Evolutionary conservation across 2,888 invertebrate genomes (phyloP), one percentile per base, ranked within the genome.

Genomic region (Mellilla xanthometata): DNA sequence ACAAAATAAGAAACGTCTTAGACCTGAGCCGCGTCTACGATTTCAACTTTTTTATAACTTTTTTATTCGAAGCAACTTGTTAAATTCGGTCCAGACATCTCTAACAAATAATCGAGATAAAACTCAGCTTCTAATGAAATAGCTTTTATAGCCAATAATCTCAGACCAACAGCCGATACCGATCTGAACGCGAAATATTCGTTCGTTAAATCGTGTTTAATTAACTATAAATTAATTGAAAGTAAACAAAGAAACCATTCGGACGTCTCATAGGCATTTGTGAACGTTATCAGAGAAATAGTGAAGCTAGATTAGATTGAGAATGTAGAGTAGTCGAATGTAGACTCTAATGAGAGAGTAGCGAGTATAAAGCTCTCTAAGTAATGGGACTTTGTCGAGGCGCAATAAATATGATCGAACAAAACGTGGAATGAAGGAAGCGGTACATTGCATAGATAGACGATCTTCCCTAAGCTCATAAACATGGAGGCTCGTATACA

Each of bases 401-500:
- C 63, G 71, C 70, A 72, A 82, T 84, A 86, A 86, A 86, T 81
- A 81, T 82, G 78, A 81, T 80, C 73, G 72, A 80, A 79, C 81
- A 76, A 81, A 85, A 83, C 76, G 72, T 72, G 72, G 70, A 65
- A 68, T 69, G 54, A 68, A 78, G 85, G 85, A 86, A 82, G 84
- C 74, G 74, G 72, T 84, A 80, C 65, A 67, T 83, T 79, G 82
- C 72, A 80, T 77, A 81, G 83, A 84, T 81, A 81, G 78, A 83
- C 74, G 71, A 65, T 64, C 58, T 48, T 53, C 59, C 54, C 60
- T 60, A 68, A 62, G 62, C 68, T 67, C 77, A 76, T 85, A 83
- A 84, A 84, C 73, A 72, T 72, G 67, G 69, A 60, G 71, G 70
- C 69, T 62, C 58, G 66, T 62, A 66, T 65, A 79, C 73, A 71